Percentiles rank a stretch among this genome's conserved stretches.
These are phyloP conservation scores for Chelidonichthys spinosus DNA, from an alignment of 2,797 vertebrate genomes.

Conservation along the genomic window DNA sequence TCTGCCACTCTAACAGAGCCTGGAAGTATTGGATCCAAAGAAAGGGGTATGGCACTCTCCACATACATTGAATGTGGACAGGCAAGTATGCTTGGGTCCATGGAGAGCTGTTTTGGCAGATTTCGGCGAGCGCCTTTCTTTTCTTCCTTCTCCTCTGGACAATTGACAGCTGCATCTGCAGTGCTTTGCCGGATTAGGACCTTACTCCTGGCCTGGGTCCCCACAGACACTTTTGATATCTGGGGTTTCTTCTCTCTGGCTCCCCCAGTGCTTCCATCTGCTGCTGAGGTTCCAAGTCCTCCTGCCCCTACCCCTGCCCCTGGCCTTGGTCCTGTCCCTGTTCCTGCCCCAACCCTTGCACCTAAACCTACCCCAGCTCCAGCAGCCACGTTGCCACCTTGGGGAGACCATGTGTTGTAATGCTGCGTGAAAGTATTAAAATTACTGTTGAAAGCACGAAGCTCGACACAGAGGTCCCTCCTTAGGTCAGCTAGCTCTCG, in stretches of 20 bases:
- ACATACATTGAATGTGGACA: constrained; percentile 81
- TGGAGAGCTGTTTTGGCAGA: constrained; percentile 81
- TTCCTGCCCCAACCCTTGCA: constrained; percentile 29
- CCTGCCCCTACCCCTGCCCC: constrained; percentile 2
- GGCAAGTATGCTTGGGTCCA: constrained; percentile 82
- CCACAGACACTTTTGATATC: constrained; percentile 83
- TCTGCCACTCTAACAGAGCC: constrained; percentile 62
- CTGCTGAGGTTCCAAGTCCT: constrained; percentile 39
- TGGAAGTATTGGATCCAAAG: constrained; percentile 79
- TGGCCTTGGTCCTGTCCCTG: constrained; percentile 31
- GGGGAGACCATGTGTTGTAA: constrained; percentile 88
- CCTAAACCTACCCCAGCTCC: constrained; percentile 55
- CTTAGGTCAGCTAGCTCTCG: constrained; percentile 85
- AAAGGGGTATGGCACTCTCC: constrained; percentile 81
- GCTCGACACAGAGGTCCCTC: constrained; percentile 85
- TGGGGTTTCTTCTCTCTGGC: constrained; percentile 74
- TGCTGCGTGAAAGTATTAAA: constrained; percentile 86
- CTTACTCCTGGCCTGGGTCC: constrained; percentile 85
- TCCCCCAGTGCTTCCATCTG: constrained; percentile 55
- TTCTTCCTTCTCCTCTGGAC: constrained; percentile 81
- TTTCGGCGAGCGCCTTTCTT: constrained; percentile 65
- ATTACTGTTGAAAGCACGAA: constrained; percentile 87
- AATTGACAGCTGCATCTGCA: constrained; percentile 85
- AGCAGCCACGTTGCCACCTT: constrained; percentile 65
- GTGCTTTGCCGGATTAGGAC: constrained; percentile 84